Base-by-base conservation (phyloP, 2,797 vertebrate genomes). In the Danionella dracula region DNA sequence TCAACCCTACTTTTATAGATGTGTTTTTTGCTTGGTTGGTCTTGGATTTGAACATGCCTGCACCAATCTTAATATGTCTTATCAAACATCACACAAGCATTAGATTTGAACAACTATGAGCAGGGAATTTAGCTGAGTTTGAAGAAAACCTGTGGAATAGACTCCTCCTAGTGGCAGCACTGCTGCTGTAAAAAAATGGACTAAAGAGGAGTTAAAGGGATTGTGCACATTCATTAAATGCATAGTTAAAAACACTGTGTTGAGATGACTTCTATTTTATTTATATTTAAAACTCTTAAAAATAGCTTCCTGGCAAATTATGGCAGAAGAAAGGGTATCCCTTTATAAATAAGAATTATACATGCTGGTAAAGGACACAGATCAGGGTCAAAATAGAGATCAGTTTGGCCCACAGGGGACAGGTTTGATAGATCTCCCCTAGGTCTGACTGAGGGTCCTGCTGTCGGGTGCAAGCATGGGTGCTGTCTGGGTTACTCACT, bases 101-200 rank as follows among this genome's bases (percentile, higher is more conserved):
- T n/a, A n/a, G 29, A n/a, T 46, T 46, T 48, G 16, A 56, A 60
- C 27, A 10, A 16, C 23, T 27, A 27, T 27, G 23, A 23, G 50
- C 19, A 45, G 8, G 15, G 27, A 27, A 37, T n/a, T 29, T n/a
- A n/a, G n/a, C 31, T n/a, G 11, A 61, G 20, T 42, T 32, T 27
- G 19, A 27, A 34, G 51, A 11, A 45, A 13, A 2, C 1, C 2
- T 85, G 81, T 88, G 88, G 83, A 77, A 77, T 78, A 75, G 81
- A 79, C 74, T 73, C 85, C 88, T 81, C 81, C 88, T 83, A 77
- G 83, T 86, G 89, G 81, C 4, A 6, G 1, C 23, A 6, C 44
- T 63, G 23, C 0, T 1, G 51, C 1, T n/a, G n/a, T n/a, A n/a
- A n/a, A n/a, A n/a, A n/a, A n/a, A n/a, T n/a, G n/a, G n/a, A n/a